Percentiles rank a stretch among this genome's conserved stretches.
Conservation (phyloP, 2,888 invertebrate genomes). For the Pseudoips prasinana region DNA sequence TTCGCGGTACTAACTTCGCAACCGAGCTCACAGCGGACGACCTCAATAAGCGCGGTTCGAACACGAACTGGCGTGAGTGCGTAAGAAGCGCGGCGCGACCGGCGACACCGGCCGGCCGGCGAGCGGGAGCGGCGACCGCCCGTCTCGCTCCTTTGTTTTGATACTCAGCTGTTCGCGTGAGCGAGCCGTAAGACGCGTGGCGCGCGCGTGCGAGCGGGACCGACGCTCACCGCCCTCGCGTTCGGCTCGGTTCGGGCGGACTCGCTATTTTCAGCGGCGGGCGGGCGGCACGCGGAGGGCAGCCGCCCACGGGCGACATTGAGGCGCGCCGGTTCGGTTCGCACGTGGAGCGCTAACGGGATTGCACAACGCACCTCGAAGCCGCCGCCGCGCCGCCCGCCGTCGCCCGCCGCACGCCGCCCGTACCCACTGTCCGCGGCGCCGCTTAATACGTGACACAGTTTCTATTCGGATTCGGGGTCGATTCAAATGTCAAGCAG, state of each 20-base stretch:
- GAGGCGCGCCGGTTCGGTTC: slow-evolving; percentile 72
- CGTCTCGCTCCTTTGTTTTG: slow-evolving; percentile 82
- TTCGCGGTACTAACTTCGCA: slow-evolving; percentile 75
- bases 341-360: slow-evolving; percentile 78
- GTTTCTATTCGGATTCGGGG: slow-evolving; percentile 82
- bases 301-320: slow-evolving; percentile 76
- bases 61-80: slow-evolving; percentile 75
- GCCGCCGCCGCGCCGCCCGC: slow-evolving; percentile 30
- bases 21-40: slow-evolving; percentile 67
- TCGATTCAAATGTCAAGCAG: slow-evolving; percentile 81
- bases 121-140: slow-evolving; percentile 76
- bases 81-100: slow-evolving; percentile 48
- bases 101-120: slow-evolving; percentile 79
- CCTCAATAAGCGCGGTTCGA: slow-evolving; percentile 71
- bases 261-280: slow-evolving; percentile 64
- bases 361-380: slow-evolving; percentile 74
- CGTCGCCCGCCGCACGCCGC: slow-evolving; percentile 33
- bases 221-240: slow-evolving; percentile 42
- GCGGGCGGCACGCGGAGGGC: slow-evolving; percentile 46
- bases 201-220: slow-evolving; percentile 52
- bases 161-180: slow-evolving; percentile 79
- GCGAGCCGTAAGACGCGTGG: slow-evolving; percentile 43
- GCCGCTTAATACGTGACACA: slow-evolving; percentile 76
- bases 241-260: slow-evolving; percentile 46
- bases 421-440: slow-evolving; percentile 53